A percentile compares a stretch with the other conserved stretches of the same genome.
Evolutionary conservation across 2,797 vertebrate species (phyloP).

Genomic region (Etheostoma perlongum): DNA sequence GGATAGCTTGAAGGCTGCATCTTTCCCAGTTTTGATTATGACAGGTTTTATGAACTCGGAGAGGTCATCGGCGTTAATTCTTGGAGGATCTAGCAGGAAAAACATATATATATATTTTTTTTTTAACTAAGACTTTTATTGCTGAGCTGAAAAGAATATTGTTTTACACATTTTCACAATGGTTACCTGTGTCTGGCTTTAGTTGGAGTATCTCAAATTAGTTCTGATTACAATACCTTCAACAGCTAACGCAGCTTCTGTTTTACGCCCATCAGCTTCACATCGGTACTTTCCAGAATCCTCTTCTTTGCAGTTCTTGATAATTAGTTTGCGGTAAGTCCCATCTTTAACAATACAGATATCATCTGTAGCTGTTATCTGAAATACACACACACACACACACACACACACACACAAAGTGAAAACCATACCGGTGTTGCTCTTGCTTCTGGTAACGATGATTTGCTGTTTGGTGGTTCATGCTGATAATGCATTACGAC

Average conservation of each 20-base stretch:
- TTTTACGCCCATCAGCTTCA: constrained; percentile 89
- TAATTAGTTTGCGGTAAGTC: constrained; percentile 81
- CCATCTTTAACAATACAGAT: constrained; percentile 85
- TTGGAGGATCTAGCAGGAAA: constrained; percentile 86
- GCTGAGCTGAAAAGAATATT: neutral
- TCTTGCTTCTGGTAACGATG: no score
- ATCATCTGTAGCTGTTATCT: constrained; percentile 86
- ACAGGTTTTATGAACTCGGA: constrained; percentile 84
- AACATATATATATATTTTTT: neutral
- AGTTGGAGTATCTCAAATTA: neutral
- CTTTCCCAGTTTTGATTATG: constrained; percentile 87
- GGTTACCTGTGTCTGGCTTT: neutral
- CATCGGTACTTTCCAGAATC: constrained; percentile 89
- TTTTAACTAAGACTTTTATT: neutral
- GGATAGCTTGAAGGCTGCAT: constrained; percentile 83
- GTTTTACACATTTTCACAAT: neutral
- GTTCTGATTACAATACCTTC: constrained; percentile 80
- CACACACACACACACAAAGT: neutral
- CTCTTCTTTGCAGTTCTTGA: constrained; percentile 84
- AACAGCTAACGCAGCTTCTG: constrained; percentile 85
- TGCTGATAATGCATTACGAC: no score
- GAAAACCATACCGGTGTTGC: no score
- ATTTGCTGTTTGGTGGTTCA: no score
- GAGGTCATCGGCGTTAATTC: constrained; percentile 83
- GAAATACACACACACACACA: constrained; percentile 43